These are phyloP conservation scores for Lineus longissimus DNA, from an alignment of 1,140 invertebrate genomes.

Conservation along the genomic window DNA sequence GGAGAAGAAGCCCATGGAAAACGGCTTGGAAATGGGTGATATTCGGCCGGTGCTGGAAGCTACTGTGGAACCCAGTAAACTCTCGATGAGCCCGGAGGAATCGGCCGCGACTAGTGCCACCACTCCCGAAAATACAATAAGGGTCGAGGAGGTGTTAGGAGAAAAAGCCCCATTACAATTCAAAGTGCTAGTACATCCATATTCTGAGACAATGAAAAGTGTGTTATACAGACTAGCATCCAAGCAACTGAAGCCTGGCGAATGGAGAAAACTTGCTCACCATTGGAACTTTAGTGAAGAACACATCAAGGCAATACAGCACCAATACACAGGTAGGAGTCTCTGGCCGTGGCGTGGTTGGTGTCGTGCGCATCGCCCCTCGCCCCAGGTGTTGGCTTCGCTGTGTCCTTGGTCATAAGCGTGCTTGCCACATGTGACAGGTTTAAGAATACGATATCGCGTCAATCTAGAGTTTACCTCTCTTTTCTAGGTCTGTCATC, in stretches of 20 bases:
- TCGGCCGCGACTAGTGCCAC: too few species aligned
- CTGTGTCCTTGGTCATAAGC: neutral
- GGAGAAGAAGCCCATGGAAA: too few species aligned
- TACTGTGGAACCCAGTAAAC: too few species aligned
- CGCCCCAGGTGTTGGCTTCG: neutral
- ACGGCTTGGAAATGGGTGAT: too few species aligned
- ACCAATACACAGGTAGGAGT: slow-evolving; percentile 67
- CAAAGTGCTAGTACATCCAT: slow-evolving; percentile 31
- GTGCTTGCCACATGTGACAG: slow-evolving; percentile 2
- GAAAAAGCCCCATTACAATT: slow-evolving; percentile 8
- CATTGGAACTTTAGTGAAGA: slow-evolving; percentile 71
- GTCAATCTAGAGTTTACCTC: too few species aligned
- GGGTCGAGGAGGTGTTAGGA: neutral
- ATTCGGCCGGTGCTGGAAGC: too few species aligned
- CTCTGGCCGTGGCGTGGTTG: neutral
- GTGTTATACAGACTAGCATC: slow-evolving; percentile 67
- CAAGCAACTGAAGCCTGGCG: slow-evolving; percentile 63
- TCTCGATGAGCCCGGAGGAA: too few species aligned
- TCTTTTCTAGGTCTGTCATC: too few species aligned
- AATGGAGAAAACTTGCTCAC: slow-evolving; percentile 69
- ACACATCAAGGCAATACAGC: slow-evolving; percentile 70
- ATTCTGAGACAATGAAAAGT: slow-evolving; percentile 47
- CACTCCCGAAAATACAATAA: neutral
- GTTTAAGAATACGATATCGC: neutral
- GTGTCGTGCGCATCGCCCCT: neutral